Base-by-base conservation (phyloP, 2,888 invertebrate genomes). In the Morpho helenor region DNA sequence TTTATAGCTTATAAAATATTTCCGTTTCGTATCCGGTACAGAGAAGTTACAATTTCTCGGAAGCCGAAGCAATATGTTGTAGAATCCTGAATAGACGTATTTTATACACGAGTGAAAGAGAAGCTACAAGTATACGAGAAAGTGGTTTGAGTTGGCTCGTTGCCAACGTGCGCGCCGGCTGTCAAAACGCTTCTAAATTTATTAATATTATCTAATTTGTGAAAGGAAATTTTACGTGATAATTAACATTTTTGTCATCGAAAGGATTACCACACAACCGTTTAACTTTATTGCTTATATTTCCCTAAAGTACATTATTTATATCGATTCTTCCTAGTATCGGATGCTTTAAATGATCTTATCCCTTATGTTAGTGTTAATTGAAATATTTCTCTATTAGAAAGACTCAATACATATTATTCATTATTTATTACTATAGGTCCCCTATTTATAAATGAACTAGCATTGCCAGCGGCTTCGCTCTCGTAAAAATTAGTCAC, bases 211-310 rank as follows among this genome's bases (percentile, higher is more conserved):
- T 66, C 79, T 84, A 84, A 84, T 84, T 82, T 79, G 77, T 79
- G 76, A 77, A 80, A 74, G 79, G 82, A 82, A 82, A 83, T 80
- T 80, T 69, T 76, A 75, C 73, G 69, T 68, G 75, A 79, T 80
- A 83, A 87, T 86, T 82, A 83, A 82, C 78, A 76, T 80, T 82
- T 85, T 79, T 80, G 82, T 84, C 85, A 81, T 78, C 84, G 74
- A 70, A 79, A 76, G 77, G 75, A 83, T 84, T 82, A 80, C 74
- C 70, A 70, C 74, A 71, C 43, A 71, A 75, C 66, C 74, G 69
- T 79, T 77, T 76, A 77, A 79, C 73, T 77, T 71, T 68, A 71
- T 70, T 64, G 66, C 61, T 66, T 68, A 69, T 65, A 58, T 63
- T 64, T 65, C 66, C 62, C 66, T 63, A 70, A 74, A 77, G 70